Evolutionary conservation across 2,888 invertebrate genomes (phyloP), one percentile per base, ranked within the genome.

Genomic region (Boloria selene): DNA sequence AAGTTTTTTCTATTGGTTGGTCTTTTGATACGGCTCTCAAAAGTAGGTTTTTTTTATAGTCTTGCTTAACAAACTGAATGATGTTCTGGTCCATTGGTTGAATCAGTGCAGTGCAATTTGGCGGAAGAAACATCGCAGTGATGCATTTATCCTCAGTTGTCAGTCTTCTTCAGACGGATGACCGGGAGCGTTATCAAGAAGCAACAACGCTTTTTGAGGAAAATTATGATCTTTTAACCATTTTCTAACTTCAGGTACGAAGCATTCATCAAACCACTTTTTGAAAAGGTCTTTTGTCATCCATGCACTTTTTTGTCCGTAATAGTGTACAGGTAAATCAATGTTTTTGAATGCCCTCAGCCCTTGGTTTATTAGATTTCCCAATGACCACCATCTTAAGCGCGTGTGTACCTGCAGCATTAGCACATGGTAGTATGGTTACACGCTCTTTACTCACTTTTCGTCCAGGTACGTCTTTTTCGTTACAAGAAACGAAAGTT

Each of bases 21-120:
- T 74, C 64, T 69, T 70, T 68, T 60, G 68, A 71, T 66, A 70
- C 66, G 55, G 67, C 69, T 67, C 7, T 72, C 65, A 71, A 16
- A 68, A 72, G 69, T 61, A 70, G 67, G 50, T 72, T 73, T 69
- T 70, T 72, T 45, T 74, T 71, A 69, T 73, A 74, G 52, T 68
- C 61, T 71, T 71, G 70, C 73, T 76, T 78, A 13, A 76, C 68
- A 73, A 68, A 68, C 67, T 78, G 74, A 73, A 77, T 78, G 61
- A 78, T 67, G 59, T 77, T 55, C 71, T 77, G 77, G 49, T 79
- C 77, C 77, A 80, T 78, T 26, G 77, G 78, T 75, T 79, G 77
- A 68, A 79, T 76, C 67, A 76, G 67, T 67, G 79, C 72, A 51
- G 73, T 74, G 74, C 73, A 73, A 22, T 75, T 75, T 64, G 78